A percentile compares a stretch with the other conserved stretches of the same genome.
phyloP scores from a whole-genome alignment of 2,888 invertebrate genomes.

The Drosophila recens region DNA sequence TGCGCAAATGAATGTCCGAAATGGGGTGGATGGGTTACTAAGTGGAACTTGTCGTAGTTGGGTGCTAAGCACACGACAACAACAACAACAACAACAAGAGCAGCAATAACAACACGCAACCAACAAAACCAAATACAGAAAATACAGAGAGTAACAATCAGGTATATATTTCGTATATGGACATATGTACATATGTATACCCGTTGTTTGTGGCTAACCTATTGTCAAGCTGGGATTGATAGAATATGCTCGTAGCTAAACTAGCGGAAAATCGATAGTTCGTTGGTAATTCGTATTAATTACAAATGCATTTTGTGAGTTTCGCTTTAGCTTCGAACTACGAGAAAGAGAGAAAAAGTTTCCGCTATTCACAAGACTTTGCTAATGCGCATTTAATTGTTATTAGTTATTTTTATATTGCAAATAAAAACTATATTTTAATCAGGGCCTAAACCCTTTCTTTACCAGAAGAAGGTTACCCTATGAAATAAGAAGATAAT shows the following conservation, averaged over 20 bases:
- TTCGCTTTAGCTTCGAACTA: slow-evolving; percentile 7
- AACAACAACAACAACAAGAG: neutral
- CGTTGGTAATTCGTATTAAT: slow-evolving; percentile 45
- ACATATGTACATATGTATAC: slow-evolving; percentile 3
- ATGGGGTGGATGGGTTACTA: neutral
- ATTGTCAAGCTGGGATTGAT: slow-evolving; percentile 1
- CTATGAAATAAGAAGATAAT: no score
- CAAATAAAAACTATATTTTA: neutral
- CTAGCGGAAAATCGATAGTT: slow-evolving; percentile 45
- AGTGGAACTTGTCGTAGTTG: slow-evolving; percentile 11
- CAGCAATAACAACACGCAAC: slow-evolving; percentile 13
- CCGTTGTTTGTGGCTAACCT: slow-evolving; percentile 2
- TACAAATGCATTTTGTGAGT: slow-evolving; percentile 33
- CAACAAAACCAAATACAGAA: slow-evolving; percentile 21
- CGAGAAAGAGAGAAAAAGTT: neutral
- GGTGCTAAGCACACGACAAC: slow-evolving; percentile 2
- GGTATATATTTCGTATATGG: neutral
- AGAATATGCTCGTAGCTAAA: slow-evolving; percentile 15
- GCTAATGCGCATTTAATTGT: slow-evolving; percentile 12
- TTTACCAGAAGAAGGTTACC: no score
- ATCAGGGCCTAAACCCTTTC: neutral
- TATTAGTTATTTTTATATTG: neutral
- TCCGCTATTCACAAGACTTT: neutral
- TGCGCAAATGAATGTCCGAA: slow-evolving; percentile 20
- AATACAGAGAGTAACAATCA: neutral